Evolutionary conservation across 2,113 vertebrate species (phyloP).

Genomic region (Machaerirhynchus nigripectus): DNA sequence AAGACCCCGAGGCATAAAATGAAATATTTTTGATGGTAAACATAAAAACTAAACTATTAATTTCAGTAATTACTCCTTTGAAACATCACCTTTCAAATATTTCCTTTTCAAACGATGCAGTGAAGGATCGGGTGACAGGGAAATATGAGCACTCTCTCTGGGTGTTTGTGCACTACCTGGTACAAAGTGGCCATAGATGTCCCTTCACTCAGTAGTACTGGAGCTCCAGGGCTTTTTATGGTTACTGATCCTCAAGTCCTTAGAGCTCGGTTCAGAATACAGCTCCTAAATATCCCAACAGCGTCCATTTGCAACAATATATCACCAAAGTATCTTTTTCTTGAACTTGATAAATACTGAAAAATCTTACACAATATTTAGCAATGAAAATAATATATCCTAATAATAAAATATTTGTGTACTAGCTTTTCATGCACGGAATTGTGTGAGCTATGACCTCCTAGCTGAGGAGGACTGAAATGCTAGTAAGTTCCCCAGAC

Average conservation of each 20-base stretch:
- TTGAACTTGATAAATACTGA: not conserved
- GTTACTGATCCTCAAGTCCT: not conserved
- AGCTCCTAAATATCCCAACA: not conserved
- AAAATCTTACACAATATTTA: not conserved
- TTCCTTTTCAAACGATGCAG: not conserved
- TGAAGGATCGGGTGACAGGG: not conserved
- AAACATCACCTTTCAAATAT: not conserved
- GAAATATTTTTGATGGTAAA: not conserved
- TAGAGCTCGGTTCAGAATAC: not conserved
- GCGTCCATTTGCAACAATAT: not conserved
- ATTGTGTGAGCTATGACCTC: not conserved
- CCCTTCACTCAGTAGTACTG: not conserved
- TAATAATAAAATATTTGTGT: not conserved
- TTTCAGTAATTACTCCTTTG: not conserved
- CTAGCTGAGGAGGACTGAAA: not conserved
- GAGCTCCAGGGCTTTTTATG: not conserved
- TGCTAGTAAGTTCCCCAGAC: not conserved
- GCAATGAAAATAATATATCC: not conserved
- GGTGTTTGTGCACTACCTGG: not conserved
- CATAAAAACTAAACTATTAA: slow-evolving; percentile 10
- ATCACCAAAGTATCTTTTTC: not conserved
- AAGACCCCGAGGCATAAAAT: not conserved
- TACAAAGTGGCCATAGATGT: not conserved
- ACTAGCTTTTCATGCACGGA: not conserved
- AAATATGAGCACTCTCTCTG: not conserved